Percentiles rank a stretch among this genome's conserved stretches.
These are phyloP conservation scores for Chionoecetes opilio DNA, from an alignment of 1,140 invertebrate species.

Conservation along the genomic window DNA sequence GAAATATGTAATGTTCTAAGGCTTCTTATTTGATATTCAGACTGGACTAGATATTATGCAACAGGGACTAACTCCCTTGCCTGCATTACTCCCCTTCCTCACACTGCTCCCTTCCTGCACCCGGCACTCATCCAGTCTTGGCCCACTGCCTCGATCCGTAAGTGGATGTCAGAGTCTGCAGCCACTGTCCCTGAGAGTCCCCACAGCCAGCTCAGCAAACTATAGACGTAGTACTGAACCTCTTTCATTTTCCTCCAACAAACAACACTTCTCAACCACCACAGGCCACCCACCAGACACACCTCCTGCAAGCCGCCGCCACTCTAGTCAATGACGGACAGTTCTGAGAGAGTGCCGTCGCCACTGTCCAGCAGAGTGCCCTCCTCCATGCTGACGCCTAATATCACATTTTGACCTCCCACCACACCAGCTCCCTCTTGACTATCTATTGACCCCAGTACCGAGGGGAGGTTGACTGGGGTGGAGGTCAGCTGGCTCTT, in stretches of 20 bases:
- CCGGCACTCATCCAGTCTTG: background rate
- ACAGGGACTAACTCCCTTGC: background rate
- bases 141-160: no score
- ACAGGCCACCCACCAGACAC: background rate
- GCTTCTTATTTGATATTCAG: conserved; percentile 47
- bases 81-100: background rate
- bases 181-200: conserved; percentile 22
- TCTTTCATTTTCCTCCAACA: background rate
- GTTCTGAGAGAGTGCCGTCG: conserved; percentile 74
- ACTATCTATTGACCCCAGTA: conserved; percentile 50
- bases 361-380: conserved; percentile 75
- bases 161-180: background rate
- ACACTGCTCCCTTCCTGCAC: background rate
- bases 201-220: background rate
- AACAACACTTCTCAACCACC: background rate
- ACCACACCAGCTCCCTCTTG: conserved; percentile 50
- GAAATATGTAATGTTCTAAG: conserved; percentile 54
- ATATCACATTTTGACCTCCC: conserved; percentile 67
- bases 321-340: conserved; percentile 71
- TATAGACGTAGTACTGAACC: background rate
- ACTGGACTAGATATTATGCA: conserved; percentile 61
- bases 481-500: conserved; percentile 66
- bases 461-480: conserved; percentile 48
- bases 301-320: background rate
- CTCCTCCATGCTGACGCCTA: conserved; percentile 74